Base-by-base conservation (phyloP, 2,113 vertebrate genomes). In the Dasyurus viverrinus region DNA sequence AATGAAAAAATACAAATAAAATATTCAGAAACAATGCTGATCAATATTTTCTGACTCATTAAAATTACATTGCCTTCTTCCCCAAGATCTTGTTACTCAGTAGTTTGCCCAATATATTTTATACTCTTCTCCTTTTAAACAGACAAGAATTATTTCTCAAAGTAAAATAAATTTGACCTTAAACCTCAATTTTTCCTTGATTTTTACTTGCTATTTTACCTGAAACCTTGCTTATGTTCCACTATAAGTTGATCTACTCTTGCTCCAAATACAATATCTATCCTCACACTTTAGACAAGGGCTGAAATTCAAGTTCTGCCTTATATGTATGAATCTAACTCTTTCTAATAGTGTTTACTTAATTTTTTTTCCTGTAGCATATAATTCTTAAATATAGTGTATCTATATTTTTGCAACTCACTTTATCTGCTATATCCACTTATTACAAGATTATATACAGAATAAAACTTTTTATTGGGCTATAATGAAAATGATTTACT, bases 81-180 rank as follows among this genome's bases (percentile, higher is more conserved):
- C 47, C 42, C 2, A 36, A 90, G 54, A 94, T 36, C 90, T 84
- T 89, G 57, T 0, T 47, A 89, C 60, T 91, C 55, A 95, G 97
- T 93, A 91, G 93, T 42, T 89, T 91, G 92, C 4, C 94, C 84
- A 94, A 89, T 19, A 3, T 94, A 90, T 95, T n/a, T 97, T 91
- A 96, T 25, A 95, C 95, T 93, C n/a, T 97, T 95, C 53, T 53
- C 26, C 55, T 97, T 95, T 22, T 1, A 10, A 97, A 91, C 92
- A 96, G 94, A 92, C 97, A 95, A 97, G 55, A 96, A 97, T 10
- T 93, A 92, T 90, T 96, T 89, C 55, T 95, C n/a, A 84, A 52
- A 54, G 30, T 54, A 94, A 94, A 93, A 5, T 54, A 30, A 57
- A 95, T 90, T 95, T 91, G 92, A 53, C 36, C 93, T 89, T 92